These are phyloP conservation scores for Xanthorhoe spadicearia DNA, from an alignment of 2,888 invertebrate genomes.

Conservation along the genomic window DNA sequence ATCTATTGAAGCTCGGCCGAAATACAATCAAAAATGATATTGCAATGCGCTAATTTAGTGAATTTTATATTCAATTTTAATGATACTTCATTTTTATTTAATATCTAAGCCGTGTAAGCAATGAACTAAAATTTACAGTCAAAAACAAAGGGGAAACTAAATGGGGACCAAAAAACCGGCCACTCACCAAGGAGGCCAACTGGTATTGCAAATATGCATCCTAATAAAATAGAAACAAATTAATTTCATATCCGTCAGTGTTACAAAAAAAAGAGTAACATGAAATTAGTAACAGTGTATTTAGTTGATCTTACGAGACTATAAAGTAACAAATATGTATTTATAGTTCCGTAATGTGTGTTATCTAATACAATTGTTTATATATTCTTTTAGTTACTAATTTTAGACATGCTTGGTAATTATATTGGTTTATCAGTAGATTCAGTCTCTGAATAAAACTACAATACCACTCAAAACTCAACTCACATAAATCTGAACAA, in stretches of 20 bases:
- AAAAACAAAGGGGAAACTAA: conserved; percentile 49
- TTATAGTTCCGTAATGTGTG: conserved; percentile 46
- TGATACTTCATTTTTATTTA: conserved; percentile 39
- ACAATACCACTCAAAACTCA: not conserved
- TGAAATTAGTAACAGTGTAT: conserved; percentile 62
- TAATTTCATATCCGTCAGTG: conserved; percentile 51
- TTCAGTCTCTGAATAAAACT: not conserved
- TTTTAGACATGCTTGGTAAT: conserved; percentile 33
- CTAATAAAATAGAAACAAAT: conserved; percentile 78
- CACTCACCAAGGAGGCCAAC: conserved; percentile 83
- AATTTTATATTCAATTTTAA: conserved; percentile 23
- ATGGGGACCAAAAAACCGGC: conserved; percentile 62
- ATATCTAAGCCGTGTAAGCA: conserved; percentile 73
- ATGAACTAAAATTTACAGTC: conserved; percentile 48
- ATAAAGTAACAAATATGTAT: conserved; percentile 7
- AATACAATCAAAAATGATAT: conserved; percentile 36
- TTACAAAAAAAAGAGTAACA: conserved; percentile 45
- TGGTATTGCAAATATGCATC: conserved; percentile 83
- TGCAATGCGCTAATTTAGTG: conserved; percentile 41
- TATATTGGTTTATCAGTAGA: not conserved
- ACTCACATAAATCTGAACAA: not conserved
- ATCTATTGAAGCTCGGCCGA: conserved; percentile 28
- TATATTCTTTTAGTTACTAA: conserved; percentile 34
- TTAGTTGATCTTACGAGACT: conserved; percentile 46
- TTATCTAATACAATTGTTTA: conserved; percentile 32